These are phyloP conservation scores for Arion vulgaris DNA, from an alignment of 1,140 invertebrate genomes.

Conservation along the genomic window DNA sequence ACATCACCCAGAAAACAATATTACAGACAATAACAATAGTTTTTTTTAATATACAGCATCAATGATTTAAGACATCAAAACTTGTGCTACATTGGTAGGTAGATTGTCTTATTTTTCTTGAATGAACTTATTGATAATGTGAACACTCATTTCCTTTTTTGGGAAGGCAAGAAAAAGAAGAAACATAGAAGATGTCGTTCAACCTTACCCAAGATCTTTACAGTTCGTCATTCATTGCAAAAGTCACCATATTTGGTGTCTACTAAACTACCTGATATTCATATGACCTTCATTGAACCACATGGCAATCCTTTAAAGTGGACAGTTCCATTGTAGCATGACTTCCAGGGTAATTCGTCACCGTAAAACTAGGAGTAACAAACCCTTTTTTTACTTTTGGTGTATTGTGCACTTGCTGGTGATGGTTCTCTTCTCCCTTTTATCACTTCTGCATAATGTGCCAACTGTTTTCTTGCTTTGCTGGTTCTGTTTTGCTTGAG, in stretches of 20 bases:
- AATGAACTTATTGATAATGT: neutral
- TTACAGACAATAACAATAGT: too few species aligned
- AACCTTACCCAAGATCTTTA: neutral
- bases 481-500: too few species aligned
- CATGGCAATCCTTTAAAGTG: neutral
- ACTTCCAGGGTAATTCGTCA: neutral
- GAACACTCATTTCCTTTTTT: neutral
- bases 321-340: conserved; percentile 9
- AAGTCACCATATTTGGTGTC: conserved; percentile 14
- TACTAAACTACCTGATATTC: conserved; percentile 11
- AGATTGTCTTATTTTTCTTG: too few species aligned
- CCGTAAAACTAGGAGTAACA: neutral
- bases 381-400: neutral
- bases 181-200: conserved; percentile 1
- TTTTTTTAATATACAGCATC: too few species aligned
- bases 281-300: neutral
- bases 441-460: neutral
- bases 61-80: too few species aligned
- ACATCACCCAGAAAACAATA: too few species aligned
- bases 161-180: conserved; percentile 14
- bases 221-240: conserved; percentile 15
- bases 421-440: neutral
- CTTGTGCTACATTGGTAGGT: too few species aligned
- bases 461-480: neutral
- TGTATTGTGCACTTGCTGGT: too few species aligned